These are phyloP conservation scores for Dendroctonus valens DNA, from an alignment of 1,140 invertebrate species.

Conservation along the genomic window DNA sequence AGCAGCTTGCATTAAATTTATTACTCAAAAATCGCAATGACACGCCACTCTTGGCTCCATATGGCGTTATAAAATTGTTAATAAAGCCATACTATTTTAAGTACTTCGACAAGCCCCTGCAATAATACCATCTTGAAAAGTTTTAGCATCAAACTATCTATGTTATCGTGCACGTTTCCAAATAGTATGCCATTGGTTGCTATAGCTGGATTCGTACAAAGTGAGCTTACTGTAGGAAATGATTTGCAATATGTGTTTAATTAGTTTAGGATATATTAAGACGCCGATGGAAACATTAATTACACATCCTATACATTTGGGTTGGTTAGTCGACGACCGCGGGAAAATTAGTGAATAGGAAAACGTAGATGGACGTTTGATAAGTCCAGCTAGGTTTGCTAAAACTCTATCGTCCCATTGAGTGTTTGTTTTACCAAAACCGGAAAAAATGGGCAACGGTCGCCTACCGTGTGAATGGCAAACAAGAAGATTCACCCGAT, in stretches of 20 bases:
- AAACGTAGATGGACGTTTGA: too few species aligned
- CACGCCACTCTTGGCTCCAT: constrained; percentile 14
- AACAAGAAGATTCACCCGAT: constrained; percentile 28
- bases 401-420: constrained; percentile 16
- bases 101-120: constrained; percentile 20
- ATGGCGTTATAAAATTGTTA: constrained; percentile 28
- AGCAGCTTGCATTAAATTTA: not conserved
- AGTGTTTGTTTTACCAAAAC: constrained; percentile 32
- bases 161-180: too few species aligned
- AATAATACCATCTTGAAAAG: constrained; percentile 16
- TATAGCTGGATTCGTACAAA: too few species aligned
- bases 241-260: too few species aligned
- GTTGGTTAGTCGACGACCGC: too few species aligned
- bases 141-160: constrained; percentile 3
- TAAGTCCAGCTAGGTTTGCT: not conserved
- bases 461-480: constrained; percentile 33
- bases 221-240: too few species aligned
- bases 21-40: constrained; percentile 14
- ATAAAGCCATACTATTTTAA: constrained; percentile 27
- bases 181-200: too few species aligned
- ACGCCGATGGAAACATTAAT: too few species aligned
- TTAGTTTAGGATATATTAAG: too few species aligned
- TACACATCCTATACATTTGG: too few species aligned
- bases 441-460: constrained; percentile 33
- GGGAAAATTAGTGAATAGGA: too few species aligned